phyloP scores from a whole-genome alignment of 2,888 invertebrate species.

The Syrphus vitripennis region DNA sequence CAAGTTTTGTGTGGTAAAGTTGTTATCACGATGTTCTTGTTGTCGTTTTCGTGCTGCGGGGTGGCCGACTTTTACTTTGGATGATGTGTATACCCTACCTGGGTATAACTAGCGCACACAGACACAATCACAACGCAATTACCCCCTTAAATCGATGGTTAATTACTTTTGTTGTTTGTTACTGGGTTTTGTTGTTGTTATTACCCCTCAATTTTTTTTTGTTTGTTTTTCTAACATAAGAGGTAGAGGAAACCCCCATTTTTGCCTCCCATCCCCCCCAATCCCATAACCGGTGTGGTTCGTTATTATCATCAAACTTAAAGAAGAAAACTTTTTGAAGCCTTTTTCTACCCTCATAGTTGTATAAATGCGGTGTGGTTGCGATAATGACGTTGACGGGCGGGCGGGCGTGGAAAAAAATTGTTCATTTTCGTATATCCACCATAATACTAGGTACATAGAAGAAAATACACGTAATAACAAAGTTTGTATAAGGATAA shows the following conservation, averaged over 20 bases:
- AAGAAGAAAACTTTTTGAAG: constrained; percentile 57
- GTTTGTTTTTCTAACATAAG: not conserved
- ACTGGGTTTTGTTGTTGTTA: constrained; percentile 31
- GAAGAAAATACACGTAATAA: not conserved
- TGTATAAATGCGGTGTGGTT: constrained; percentile 6
- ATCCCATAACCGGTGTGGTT: constrained; percentile 5
- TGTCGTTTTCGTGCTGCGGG: constrained; percentile 35
- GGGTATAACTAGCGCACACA: constrained; percentile 10
- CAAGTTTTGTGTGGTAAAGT: constrained; percentile 63
- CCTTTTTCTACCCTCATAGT: not conserved
- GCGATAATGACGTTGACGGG: constrained; percentile 18
- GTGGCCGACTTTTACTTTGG: constrained; percentile 1
- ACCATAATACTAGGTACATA: not conserved
- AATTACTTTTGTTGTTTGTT: constrained; percentile 71
- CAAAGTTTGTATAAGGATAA: constrained; percentile 19
- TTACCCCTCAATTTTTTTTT: not conserved
- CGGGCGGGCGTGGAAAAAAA: not conserved
- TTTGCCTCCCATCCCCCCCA: not conserved
- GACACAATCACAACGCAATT: constrained; percentile 60
- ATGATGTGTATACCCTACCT: not conserved
- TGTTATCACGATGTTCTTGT: constrained; percentile 55
- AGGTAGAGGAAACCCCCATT: not conserved
- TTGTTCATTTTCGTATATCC: constrained; percentile 1
- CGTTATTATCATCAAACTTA: constrained; percentile 61
- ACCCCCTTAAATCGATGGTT: constrained; percentile 70